These are phyloP conservation scores for Rotaria socialis DNA, from an alignment of 2,888 invertebrate species.

Conservation along the genomic window DNA sequence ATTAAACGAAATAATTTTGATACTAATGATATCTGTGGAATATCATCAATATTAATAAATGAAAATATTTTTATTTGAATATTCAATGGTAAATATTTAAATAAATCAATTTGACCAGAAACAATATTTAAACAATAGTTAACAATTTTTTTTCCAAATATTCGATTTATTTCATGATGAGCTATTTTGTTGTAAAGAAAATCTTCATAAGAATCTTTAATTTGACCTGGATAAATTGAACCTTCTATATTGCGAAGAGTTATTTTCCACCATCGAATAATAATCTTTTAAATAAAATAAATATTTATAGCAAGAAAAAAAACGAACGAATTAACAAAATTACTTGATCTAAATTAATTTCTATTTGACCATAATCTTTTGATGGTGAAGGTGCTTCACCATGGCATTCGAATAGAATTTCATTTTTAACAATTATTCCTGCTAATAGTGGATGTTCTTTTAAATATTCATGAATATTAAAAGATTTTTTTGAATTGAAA, in stretches of 20 bases:
- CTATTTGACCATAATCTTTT: constrained; percentile 17
- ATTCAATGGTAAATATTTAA: constrained; percentile 52
- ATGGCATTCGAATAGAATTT: not conserved
- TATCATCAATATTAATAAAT: constrained; percentile 53
- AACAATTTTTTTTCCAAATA: constrained; percentile 52
- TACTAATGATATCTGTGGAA: constrained; percentile 51
- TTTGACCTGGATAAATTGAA: constrained; percentile 43
- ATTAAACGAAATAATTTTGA: constrained; percentile 50
- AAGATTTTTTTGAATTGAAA: not conserved
- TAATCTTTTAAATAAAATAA: not conserved
- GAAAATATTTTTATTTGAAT: constrained; percentile 52
- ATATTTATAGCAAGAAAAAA: not conserved
- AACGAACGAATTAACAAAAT: not conserved
- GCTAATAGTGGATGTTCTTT: not conserved
- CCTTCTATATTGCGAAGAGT: constrained; percentile 40
- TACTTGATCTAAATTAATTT: not conserved
- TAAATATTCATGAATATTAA: not conserved
- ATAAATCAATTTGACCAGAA: constrained; percentile 53
- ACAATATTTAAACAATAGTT: constrained; percentile 52
- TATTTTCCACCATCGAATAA: constrained; percentile 44
- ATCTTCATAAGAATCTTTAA: constrained; percentile 42
- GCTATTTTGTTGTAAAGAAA: constrained; percentile 43
- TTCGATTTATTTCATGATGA: constrained; percentile 50
- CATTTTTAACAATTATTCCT: not conserved
- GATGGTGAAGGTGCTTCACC: constrained; percentile 28